Evolutionary conservation across 2,888 invertebrate species (phyloP), one percentile per base, ranked within the genome.

Genomic region (Allolobophora icterica): DNA sequence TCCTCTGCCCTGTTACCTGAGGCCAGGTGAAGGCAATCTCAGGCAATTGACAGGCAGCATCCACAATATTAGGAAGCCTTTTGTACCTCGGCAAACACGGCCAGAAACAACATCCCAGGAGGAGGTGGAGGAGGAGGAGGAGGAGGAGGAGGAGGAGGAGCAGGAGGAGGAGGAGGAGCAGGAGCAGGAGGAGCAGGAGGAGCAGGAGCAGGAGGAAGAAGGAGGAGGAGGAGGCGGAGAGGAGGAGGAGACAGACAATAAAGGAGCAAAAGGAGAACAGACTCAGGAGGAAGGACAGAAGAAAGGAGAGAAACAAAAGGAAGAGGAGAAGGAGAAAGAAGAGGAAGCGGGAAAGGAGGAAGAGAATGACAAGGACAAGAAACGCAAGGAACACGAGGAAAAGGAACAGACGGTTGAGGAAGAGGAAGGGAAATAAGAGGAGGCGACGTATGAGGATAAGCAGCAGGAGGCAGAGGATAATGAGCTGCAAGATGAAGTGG

Each of bases 31-130:
- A 35, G 33, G 84, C 40, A 71, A 38, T 83, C 38, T 38, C 30
- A 34, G 34, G 33, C 90, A 34, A 35, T 52, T 38, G 40, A 34
- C 89, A 33, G 40, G 89, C 89, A 89, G 89, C 89, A 71, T 71
- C 89, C 89, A 33, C 30, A 89, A 89, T 89, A 40, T 40, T 89
- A 40, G 89, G 34, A 35, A 40, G 89, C 40, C 40, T 89, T 38
- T 40, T 89, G 89, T 40, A 35, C 38, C 38, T 35, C 5, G 34
- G 89, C 89, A 35, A 40, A 40, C 24, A 34, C 38, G 35, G 33
- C 3, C 84, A 33, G 6, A 33, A n/a, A 84, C 8, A 24, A n/a
- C n/a, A n/a, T n/a, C n/a, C n/a, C n/a, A n/a, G 87, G n/a, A 24
- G 87, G 33, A 21, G 33, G 19, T 13, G 33, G 42, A 42, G 42